phyloP scores from a whole-genome alignment of 2,888 invertebrate species.

The Busseola fusca region DNA sequence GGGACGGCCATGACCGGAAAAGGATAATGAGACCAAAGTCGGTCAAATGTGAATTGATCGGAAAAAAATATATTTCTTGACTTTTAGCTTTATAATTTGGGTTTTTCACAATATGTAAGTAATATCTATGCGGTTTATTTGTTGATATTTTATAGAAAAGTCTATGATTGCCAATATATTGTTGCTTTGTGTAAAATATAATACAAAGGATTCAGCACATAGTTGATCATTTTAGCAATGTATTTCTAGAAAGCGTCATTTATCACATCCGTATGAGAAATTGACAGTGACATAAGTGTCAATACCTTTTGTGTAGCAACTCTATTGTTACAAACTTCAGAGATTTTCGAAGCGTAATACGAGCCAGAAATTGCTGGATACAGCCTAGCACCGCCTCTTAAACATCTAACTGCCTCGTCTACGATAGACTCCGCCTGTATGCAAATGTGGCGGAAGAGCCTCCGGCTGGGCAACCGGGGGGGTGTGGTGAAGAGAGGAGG shows the following conservation, averaged over 20 bases:
- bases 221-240: slow-evolving; percentile 36
- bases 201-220: slow-evolving; percentile 22
- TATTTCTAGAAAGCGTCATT: slow-evolving; percentile 30
- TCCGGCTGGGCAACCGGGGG: slow-evolving; percentile 67
- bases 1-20: slow-evolving; percentile 56
- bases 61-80: not conserved
- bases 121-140: not conserved
- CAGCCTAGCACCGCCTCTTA: slow-evolving; percentile 74
- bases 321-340: slow-evolving; percentile 37
- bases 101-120: not conserved
- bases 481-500: slow-evolving; percentile 46
- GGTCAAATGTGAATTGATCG: slow-evolving; percentile 12
- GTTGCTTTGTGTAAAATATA: slow-evolving; percentile 15
- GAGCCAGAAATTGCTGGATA: slow-evolving; percentile 56
- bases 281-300: slow-evolving; percentile 46
- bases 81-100: slow-evolving; percentile 5
- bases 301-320: slow-evolving; percentile 35
- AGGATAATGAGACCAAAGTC: slow-evolving; percentile 49
- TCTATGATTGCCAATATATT: slow-evolving; percentile 3
- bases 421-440: slow-evolving; percentile 84
- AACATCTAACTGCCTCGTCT: slow-evolving; percentile 76
- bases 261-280: slow-evolving; percentile 23
- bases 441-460: slow-evolving; percentile 83
- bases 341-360: slow-evolving; percentile 37
- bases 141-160: not conserved